These are phyloP conservation scores for Pemphigus obesinymphae DNA, from an alignment of 1,140 invertebrate species.

Conservation along the genomic window DNA sequence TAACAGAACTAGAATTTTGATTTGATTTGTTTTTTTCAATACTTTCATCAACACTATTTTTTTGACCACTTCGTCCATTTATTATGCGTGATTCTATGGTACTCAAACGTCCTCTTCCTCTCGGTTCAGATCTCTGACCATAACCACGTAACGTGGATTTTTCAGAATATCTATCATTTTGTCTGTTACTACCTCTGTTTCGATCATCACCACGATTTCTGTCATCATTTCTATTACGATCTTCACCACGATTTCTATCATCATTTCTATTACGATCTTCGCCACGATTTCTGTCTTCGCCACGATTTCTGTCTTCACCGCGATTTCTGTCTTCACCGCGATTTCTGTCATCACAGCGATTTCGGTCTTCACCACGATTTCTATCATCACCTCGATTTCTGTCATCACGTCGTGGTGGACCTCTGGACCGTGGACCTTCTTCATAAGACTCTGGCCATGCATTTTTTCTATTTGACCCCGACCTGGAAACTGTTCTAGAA, in stretches of 20 bases:
- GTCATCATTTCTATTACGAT: constrained; percentile 3
- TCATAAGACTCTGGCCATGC: constrained; percentile 31
- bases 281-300: constrained; percentile 27
- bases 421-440: constrained; percentile 24
- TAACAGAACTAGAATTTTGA: not conserved
- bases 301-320: constrained; percentile 20
- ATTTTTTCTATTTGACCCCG: constrained; percentile 35
- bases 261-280: constrained; percentile 9
- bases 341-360: constrained; percentile 18
- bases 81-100: constrained; percentile 30
- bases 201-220: constrained; percentile 35
- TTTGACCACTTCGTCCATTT: constrained; percentile 28
- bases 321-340: constrained; percentile 10
- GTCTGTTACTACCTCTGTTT: constrained; percentile 18
- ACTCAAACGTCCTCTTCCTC: constrained; percentile 25
- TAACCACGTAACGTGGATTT: constrained; percentile 36
- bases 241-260: constrained; percentile 30
- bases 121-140: constrained; percentile 21
- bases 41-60: constrained; percentile 30
- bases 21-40: constrained; percentile 17
- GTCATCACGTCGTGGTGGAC: constrained; percentile 29
- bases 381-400: constrained; percentile 35
- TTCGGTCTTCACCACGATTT: not conserved
- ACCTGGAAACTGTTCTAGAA: constrained; percentile 39
- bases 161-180: constrained; percentile 26